Evolutionary conservation across 1,140 invertebrate genomes (phyloP), one percentile per base, ranked within the genome.

Genomic region (Bombus sylvicola): DNA sequence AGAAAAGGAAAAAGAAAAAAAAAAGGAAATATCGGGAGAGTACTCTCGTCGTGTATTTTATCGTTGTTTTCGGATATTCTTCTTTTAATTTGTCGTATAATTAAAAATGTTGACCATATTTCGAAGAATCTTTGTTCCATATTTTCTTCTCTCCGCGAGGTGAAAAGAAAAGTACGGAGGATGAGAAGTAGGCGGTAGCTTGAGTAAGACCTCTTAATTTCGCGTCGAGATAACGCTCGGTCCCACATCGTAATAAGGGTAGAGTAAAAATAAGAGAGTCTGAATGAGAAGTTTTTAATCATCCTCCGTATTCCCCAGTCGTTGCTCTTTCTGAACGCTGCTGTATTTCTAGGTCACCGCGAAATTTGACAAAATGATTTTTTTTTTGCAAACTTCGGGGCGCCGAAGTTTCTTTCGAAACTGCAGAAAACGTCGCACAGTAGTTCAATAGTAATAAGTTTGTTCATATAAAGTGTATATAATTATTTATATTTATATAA

Each of bases 261-360:
- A 71, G 31, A n/a, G 31, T 8, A 53, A 53, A 81, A 81, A 82
- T 82, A 89, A 81, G 73, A 72, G 72, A 64, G n/a, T 2, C 15
- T 47, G n/a, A 66, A 82, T 72, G 73, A 84, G 88, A 53, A 72
- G 64, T 77, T 83, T 83, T 83, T 83, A 83, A 83, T 83, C 81
- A 83, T 83, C 47, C 62, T 15, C 43, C 43, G 74, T 78, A 83
- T 83, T 77, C 81, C 74, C 74, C 8, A 83, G 74, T n/a, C 43
- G 81, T 83, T 77, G 74, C 59, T 66, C 34, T 57, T 66, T 83
- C 53, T 57, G 34, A 47, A 57, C 47, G 73, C 3, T 13, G 59
- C 18, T 22, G 31, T 66, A 39, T 83, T 83, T 83, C 74, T 83
- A 57, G 81, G 81, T 69, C 81, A 78, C 34, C 62, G 43, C 34